Conservation (phyloP, 92 coral and sea anemone species). For the Porites evermanni region DNA sequence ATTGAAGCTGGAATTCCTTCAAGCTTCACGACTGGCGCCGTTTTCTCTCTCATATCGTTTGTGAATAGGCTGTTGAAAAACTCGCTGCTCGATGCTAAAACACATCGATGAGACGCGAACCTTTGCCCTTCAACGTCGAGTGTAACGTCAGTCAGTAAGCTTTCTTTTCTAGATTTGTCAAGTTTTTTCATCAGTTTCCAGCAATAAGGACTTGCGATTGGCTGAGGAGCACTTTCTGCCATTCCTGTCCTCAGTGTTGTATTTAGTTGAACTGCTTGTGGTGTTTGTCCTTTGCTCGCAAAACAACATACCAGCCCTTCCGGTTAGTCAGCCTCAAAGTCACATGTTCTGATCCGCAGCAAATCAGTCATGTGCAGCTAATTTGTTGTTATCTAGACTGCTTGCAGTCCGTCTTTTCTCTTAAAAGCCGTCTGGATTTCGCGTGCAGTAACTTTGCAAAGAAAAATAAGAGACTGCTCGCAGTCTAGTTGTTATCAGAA, state of each 20-base stretch:
- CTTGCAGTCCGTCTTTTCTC: no score
- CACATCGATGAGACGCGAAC: conserved; percentile 76
- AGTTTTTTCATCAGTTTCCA: conserved; percentile 32
- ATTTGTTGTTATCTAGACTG: no score
- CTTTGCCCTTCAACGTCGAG: conserved; percentile 71
- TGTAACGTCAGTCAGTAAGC: conserved; percentile 65
- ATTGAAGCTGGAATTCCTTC: conserved; percentile 61
- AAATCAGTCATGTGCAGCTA: not conserved
- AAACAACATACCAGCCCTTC: no score
- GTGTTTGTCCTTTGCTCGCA: no score
- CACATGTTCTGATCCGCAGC: no score
- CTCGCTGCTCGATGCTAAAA: conserved; percentile 74
- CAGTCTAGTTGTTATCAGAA: no score
- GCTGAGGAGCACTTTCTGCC: not conserved
- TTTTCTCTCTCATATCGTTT: conserved; percentile 79
- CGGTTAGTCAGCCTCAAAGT: no score
- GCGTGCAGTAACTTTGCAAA: no score
- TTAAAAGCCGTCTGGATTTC: no score
- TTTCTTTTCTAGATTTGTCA: conserved; percentile 65
- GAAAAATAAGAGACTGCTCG: no score
- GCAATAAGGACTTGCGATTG: conserved; percentile 19
- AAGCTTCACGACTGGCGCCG: conserved; percentile 58
- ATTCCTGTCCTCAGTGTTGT: not conserved
- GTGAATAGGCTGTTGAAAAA: conserved; percentile 79
- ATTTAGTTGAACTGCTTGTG: not conserved